Conservation (phyloP, 1,140 invertebrate species). For the Drosophila orena region DNA sequence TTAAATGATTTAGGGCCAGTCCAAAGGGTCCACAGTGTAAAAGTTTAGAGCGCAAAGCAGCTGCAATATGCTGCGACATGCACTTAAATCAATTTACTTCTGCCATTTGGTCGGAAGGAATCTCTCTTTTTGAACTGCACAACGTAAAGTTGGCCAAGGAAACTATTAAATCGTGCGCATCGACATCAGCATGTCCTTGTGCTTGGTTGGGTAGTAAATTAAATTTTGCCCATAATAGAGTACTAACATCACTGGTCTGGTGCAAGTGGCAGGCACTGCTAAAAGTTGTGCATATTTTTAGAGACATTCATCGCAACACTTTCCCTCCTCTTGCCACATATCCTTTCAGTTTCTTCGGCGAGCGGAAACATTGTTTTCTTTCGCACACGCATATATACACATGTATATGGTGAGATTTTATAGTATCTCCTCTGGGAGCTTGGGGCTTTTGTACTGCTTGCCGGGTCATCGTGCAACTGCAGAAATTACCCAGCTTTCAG, state of each 20-base stretch:
- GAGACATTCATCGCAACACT: constrained; percentile 27
- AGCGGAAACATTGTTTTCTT: constrained; percentile 29
- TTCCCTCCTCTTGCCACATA: neutral
- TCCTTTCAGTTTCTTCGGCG: constrained; percentile 16
- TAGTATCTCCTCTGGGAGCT: neutral
- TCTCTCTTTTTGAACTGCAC: constrained; percentile 44
- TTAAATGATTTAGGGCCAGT: constrained; percentile 68
- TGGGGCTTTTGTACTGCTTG: constrained; percentile 17
- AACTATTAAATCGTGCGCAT: constrained; percentile 71
- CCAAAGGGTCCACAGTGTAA: neutral
- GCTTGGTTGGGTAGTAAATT: constrained; percentile 65
- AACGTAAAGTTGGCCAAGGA: constrained; percentile 40
- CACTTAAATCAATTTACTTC: constrained; percentile 80
- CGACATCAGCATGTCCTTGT: constrained; percentile 48
- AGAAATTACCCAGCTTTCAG: constrained; percentile 58
- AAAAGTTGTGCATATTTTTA: constrained; percentile 73
- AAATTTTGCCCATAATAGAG: constrained; percentile 77
- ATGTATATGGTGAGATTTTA: constrained; percentile 14
- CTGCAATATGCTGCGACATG: constrained; percentile 75
- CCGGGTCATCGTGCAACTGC: constrained; percentile 48
- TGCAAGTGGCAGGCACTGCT: neutral
- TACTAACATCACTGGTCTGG: constrained; percentile 46
- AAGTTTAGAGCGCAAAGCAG: constrained; percentile 5
- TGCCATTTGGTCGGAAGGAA: constrained; percentile 48
- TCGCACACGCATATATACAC: constrained; percentile 8